Conservation (phyloP, 35 echinoderm and acorn worm species). For the Holothuria glaberrima region DNA sequence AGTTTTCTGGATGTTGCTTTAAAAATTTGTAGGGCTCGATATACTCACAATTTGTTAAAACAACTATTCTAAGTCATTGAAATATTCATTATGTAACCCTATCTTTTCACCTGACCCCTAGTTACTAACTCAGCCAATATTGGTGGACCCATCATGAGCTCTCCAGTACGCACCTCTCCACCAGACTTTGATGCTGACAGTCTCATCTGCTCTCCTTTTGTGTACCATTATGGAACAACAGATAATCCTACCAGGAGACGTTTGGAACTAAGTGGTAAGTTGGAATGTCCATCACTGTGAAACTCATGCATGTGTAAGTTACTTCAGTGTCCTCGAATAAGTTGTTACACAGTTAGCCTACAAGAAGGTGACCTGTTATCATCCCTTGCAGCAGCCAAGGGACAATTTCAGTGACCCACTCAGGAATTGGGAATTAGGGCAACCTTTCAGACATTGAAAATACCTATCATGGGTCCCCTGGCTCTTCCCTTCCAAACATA, state of each 20-base stretch:
- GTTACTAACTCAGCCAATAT: conserved; percentile 36
- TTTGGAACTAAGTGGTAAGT: conserved; percentile 30
- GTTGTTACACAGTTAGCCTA: background rate
- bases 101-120: background rate
- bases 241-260: conserved; percentile 15
- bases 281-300: background rate
- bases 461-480: background rate
- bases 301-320: too few relatives aligned
- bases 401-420: background rate
- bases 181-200: background rate
- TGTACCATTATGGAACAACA: conserved; percentile 35
- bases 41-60: too few relatives aligned
- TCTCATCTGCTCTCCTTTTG: conserved; percentile 10
- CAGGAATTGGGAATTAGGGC: background rate
- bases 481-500: background rate
- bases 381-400: too few relatives aligned
- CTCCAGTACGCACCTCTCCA: background rate
- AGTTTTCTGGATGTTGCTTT: too few relatives aligned
- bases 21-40: too few relatives aligned
- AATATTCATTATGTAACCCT: background rate
- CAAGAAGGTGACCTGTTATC: too few relatives aligned
- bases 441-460: background rate
- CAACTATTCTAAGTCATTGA: too few relatives aligned
- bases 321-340: background rate
- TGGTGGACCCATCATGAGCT: background rate